Base-by-base conservation (phyloP, 2,888 invertebrate species). In the Diachrysia chrysitis region DNA sequence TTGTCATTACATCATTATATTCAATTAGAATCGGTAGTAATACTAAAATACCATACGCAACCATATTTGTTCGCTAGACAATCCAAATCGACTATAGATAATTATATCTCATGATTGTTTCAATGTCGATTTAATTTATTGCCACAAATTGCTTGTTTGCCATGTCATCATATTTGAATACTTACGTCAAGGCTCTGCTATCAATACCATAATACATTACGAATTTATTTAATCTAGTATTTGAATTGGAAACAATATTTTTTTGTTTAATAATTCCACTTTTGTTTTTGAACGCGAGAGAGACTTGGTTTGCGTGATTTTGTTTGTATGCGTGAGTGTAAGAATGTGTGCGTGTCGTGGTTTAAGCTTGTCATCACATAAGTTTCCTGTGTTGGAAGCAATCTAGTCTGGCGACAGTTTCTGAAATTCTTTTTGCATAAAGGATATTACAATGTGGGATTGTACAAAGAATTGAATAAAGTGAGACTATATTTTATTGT, bases 61-160 rank as follows among this genome's bases (percentile, higher is more conserved):
- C 16, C 12, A 61, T 21, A 46, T 66, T 58, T 57, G 59, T 32
- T 29, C 66, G 72, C 19, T 55, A 67, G 32, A 68, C 67, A 73
- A 68, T 63, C 63, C 66, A 61, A 78, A 81, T 83, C 81, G 70
- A 70, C 66, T 64, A 65, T 73, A 70, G 82, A 74, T 78, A 82
- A 83, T 79, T 82, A 71, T 70, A 71, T 70, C 66, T 66, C 54
- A 73, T 82, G 77, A 82, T 82, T 83, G 82, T 76, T 83, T 82
- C 82, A 82, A 82, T 83, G 82, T 69, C 84, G 66, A 74, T 83
- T 81, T 81, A 77, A 81, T 87, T 83, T 83, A 84, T 81, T 80
- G 79, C 71, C 71, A 77, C 79, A 79, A 82, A 80, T 81, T 87
- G 82, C 71, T 73, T 69, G 69, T 77, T 72, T 76, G 73, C 75